Evolutionary conservation across 2,888 invertebrate genomes (phyloP).

Genomic region (Machimus rusticus): DNA sequence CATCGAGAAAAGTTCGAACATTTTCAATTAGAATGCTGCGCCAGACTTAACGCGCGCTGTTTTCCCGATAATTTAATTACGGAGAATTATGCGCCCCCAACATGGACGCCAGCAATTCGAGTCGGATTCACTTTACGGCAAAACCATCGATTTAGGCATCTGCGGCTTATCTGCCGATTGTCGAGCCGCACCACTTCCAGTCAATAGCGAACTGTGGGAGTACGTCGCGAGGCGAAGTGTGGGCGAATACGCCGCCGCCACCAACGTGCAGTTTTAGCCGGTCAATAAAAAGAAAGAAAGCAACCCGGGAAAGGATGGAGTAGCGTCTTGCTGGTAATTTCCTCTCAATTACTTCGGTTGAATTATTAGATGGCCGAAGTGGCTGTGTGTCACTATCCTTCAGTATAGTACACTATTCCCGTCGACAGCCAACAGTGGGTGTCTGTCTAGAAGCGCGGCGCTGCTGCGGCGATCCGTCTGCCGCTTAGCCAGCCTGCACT

Average conservation of each 20-base stretch:
- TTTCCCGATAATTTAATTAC: conserved; percentile 2
- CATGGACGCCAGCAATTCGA: not conserved
- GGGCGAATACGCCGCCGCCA: not conserved
- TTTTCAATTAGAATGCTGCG: not conserved
- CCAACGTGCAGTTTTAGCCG: not conserved
- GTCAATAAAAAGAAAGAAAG: not conserved
- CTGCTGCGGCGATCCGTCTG: not conserved
- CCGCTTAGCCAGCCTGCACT: not conserved
- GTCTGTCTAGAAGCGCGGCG: not conserved
- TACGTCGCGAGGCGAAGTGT: not conserved
- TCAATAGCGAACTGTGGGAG: not conserved
- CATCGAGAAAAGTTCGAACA: not conserved
- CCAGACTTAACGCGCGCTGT: not conserved
- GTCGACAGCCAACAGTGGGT: not conserved
- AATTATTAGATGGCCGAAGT: not conserved
- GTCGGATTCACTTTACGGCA: not conserved
- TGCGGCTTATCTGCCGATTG: not conserved
- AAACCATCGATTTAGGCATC: not conserved
- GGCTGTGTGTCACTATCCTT: not conserved
- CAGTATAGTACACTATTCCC: not conserved
- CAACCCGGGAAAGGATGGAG: not conserved
- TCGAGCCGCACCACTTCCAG: not conserved
- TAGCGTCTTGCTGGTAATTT: conserved; percentile 11
- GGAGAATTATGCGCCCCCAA: not conserved
- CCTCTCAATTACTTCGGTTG: not conserved